Conservation (phyloP, 2,113 vertebrate genomes). For the Sphaerodactylus townsendi region DNA sequence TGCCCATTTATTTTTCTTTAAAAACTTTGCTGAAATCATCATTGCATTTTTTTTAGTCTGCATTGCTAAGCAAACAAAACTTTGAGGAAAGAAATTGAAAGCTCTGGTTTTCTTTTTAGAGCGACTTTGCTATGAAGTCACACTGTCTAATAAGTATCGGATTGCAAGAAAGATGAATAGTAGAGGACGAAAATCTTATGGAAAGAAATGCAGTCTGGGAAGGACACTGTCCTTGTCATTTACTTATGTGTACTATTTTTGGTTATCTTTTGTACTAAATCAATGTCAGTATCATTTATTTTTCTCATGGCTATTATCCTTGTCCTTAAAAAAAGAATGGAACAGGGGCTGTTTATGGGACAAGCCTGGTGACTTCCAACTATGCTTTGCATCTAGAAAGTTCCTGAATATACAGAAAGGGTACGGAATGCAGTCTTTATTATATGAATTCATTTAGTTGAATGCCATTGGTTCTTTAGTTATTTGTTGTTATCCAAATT, state of each 20-base stretch:
- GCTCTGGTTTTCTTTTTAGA: neutral
- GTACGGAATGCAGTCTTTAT: too few species aligned
- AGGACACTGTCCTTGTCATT: neutral
- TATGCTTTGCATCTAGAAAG: too few species aligned
- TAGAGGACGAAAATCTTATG: neutral
- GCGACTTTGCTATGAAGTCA: constrained; percentile 12
- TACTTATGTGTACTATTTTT: neutral
- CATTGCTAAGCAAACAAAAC: neutral
- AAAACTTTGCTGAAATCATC: neutral
- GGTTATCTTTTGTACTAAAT: constrained; percentile 1
- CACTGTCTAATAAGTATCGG: neutral
- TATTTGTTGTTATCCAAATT: too few species aligned
- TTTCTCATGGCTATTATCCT: constrained; percentile 24
- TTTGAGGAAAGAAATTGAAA: constrained; percentile 18
- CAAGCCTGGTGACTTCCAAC: too few species aligned
- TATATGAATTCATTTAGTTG: too few species aligned
- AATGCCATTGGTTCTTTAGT: too few species aligned
- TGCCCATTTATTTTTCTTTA: neutral
- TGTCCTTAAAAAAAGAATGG: constrained; percentile 8
- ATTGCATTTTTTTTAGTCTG: neutral
- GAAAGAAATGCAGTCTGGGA: neutral
- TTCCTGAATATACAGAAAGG: too few species aligned
- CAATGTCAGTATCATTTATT: constrained; percentile 15
- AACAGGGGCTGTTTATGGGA: neutral
- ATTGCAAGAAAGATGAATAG: neutral